Percentiles rank a stretch among this genome's conserved stretches.
These are phyloP conservation scores for Plebejus melissa DNA, from an alignment of 2,888 invertebrate genomes.

Conservation along the genomic window DNA sequence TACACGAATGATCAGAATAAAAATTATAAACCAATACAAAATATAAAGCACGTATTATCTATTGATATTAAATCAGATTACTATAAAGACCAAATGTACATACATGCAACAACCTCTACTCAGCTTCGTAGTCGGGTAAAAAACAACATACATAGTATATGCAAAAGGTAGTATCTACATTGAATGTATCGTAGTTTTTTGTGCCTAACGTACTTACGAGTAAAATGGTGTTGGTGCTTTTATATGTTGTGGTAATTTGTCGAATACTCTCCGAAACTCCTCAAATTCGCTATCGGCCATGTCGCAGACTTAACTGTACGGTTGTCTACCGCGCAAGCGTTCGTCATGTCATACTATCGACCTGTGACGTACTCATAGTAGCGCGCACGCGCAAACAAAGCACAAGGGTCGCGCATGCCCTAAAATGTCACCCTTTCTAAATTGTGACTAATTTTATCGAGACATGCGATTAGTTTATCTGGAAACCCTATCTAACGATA, in stretches of 20 bases:
- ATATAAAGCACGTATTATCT: not conserved
- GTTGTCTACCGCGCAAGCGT: conserved; percentile 60
- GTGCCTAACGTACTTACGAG: conserved; percentile 84
- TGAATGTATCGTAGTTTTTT: not conserved
- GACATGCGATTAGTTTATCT: conserved; percentile 46
- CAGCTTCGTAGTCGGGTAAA: not conserved
- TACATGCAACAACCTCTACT: not conserved
- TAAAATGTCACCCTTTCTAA: conserved; percentile 41
- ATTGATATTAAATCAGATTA: not conserved
- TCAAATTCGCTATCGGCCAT: conserved; percentile 97
- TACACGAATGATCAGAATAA: not conserved
- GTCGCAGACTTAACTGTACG: conserved; percentile 85
- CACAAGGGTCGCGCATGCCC: conserved; percentile 37
- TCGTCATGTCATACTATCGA: conserved; percentile 58
- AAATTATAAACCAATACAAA: not conserved
- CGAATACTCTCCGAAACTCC: conserved; percentile 93
- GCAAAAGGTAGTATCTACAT: not conserved
- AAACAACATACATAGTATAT: not conserved
- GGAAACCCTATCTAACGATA: conserved; percentile 42
- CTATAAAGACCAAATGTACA: not conserved
- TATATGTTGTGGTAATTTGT: conserved; percentile 87
- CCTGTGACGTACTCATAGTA: conserved; percentile 38
- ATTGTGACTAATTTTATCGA: conserved; percentile 31
- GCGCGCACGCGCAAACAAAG: conserved; percentile 8
- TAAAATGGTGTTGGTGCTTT: conserved; percentile 91